phyloP scores from a whole-genome alignment of 2,797 vertebrate genomes.

The Clamator glandarius region DNA sequence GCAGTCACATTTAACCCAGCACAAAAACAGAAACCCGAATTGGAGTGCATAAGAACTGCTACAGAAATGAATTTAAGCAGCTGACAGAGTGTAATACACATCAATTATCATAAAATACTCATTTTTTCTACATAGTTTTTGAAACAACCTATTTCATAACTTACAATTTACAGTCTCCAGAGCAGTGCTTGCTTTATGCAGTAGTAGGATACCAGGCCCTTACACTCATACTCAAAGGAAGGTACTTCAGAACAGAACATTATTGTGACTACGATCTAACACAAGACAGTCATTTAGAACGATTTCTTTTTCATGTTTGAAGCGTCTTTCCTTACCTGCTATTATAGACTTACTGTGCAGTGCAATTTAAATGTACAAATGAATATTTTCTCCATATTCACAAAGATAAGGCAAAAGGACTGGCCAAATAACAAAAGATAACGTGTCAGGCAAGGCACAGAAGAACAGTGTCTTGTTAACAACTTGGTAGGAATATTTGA shows the following conservation, averaged over 20 bases:
- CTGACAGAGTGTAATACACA: not conserved
- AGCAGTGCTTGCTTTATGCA: not conserved
- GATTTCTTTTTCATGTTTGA: not conserved
- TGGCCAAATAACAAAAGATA: not conserved
- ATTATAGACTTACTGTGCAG: not conserved
- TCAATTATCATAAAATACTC: not conserved
- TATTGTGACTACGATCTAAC: not conserved
- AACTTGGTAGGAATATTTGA: not conserved
- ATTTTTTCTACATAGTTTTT: not conserved
- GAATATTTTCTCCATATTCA: no score
- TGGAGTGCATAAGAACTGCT: not conserved
- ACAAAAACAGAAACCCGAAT: not conserved
- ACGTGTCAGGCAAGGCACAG: not conserved
- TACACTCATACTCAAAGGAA: not conserved
- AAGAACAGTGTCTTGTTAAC: not conserved
- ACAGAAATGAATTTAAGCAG: not conserved
- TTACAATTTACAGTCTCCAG: not conserved
- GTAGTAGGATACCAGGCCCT: not conserved
- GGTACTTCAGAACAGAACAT: not conserved
- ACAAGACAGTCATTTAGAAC: not conserved
- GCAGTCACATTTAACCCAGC: not conserved
- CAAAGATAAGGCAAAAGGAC: not conserved
- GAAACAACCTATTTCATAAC: not conserved
- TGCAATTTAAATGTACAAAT: not conserved
- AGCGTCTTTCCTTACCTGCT: not conserved